Evolutionary conservation across 1,140 invertebrate species (phyloP).

Genomic region (Hydropsyche tenuis): DNA sequence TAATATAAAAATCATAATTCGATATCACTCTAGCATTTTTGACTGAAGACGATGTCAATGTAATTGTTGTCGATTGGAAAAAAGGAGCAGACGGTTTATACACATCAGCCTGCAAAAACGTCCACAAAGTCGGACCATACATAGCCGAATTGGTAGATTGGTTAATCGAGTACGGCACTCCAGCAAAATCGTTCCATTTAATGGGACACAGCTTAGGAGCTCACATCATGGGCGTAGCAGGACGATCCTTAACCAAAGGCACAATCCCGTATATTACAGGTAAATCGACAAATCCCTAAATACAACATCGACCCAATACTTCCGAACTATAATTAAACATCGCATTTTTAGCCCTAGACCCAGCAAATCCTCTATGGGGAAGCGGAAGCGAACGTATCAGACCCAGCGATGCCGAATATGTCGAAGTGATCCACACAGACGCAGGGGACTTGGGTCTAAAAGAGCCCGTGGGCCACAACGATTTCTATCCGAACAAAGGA

Average conservation of each 20-base stretch:
- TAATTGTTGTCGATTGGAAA: slow-evolving; percentile 66
- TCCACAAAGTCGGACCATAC: slow-evolving; percentile 60
- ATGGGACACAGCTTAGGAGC: slow-evolving; percentile 68
- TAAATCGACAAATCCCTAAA: too few relatives aligned
- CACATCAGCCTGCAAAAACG: slow-evolving; percentile 58
- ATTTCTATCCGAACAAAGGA: slow-evolving; percentile 70
- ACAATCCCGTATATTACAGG: slow-evolving; percentile 41
- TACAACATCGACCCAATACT: too few relatives aligned
- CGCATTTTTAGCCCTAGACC: slow-evolving; percentile 55
- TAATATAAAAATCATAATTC: neutral
- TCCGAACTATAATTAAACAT: too few relatives aligned
- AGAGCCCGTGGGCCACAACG: slow-evolving; percentile 63
- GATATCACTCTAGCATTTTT: slow-evolving; percentile 56
- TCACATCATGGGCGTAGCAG: slow-evolving; percentile 63
- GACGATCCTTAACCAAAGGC: slow-evolving; percentile 49
- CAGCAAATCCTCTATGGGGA: slow-evolving; percentile 57
- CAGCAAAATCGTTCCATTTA: slow-evolving; percentile 55
- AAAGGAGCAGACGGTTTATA: slow-evolving; percentile 58
- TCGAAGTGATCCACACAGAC: slow-evolving; percentile 72
- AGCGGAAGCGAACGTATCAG: slow-evolving; percentile 51
- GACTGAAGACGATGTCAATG: slow-evolving; percentile 59
- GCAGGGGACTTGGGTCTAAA: slow-evolving; percentile 64
- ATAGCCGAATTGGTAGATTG: slow-evolving; percentile 63
- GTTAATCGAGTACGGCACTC: slow-evolving; percentile 52
- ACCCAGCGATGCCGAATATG: slow-evolving; percentile 64